Conservation (phyloP, 2,888 invertebrate species). For the Masnerella sp. region DNA sequence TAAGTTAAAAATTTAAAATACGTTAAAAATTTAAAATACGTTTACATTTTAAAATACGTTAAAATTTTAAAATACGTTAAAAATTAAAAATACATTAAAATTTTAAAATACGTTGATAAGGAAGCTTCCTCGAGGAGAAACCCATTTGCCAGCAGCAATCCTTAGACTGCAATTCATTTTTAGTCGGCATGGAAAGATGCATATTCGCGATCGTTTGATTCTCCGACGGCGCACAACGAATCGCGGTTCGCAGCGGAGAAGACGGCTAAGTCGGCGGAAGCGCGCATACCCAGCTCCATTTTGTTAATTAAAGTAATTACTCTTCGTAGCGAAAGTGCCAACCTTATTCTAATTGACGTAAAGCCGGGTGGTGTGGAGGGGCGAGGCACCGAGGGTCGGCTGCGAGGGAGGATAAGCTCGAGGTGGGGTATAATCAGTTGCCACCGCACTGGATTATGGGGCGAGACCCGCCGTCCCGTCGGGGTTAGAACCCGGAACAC, state of each 20-base stretch:
- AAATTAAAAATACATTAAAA: too few relatives aligned
- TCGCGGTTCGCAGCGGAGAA: slow-evolving; percentile 79
- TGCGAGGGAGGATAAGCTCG: slow-evolving; percentile 71
- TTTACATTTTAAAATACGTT: too few relatives aligned
- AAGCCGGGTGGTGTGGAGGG: slow-evolving; percentile 72
- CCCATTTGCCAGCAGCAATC: too few relatives aligned
- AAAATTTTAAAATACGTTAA: too few relatives aligned
- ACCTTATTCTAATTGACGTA: slow-evolving; percentile 79
- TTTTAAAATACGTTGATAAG: too few relatives aligned
- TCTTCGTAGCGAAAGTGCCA: slow-evolving; percentile 79
- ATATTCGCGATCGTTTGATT: slow-evolving; percentile 48
- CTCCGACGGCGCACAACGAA: slow-evolving; percentile 74
- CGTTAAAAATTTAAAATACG: too few relatives aligned
- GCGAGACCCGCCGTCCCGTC: slow-evolving; percentile 70
- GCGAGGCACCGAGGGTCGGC: slow-evolving; percentile 59
- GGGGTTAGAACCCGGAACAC: slow-evolving; percentile 72
- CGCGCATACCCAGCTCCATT: slow-evolving; percentile 75
- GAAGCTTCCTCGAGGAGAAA: too few relatives aligned
- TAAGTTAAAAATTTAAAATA: too few relatives aligned
- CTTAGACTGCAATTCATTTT: neutral
- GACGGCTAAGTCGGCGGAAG: slow-evolving; percentile 69
- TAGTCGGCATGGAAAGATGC: too few relatives aligned
- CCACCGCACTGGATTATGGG: slow-evolving; percentile 77
- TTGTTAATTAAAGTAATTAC: slow-evolving; percentile 80
- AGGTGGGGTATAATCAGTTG: slow-evolving; percentile 76